These are phyloP conservation scores for Cyanistes caeruleus DNA, from an alignment of 2,113 vertebrate species.

Conservation along the genomic window DNA sequence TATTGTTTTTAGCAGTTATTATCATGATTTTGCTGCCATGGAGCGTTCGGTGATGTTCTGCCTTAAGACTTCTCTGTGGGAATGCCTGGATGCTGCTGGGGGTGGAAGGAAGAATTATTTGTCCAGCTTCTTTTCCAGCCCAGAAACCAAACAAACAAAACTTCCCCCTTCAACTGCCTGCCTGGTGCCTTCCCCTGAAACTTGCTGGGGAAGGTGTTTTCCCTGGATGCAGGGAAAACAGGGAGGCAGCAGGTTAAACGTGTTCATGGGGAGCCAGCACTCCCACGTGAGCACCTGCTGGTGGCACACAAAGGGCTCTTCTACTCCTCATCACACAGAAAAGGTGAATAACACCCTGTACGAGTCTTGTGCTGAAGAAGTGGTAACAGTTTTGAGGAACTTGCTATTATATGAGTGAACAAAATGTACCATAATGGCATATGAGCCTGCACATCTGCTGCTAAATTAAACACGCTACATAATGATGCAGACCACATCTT, in stretches of 20 bases:
- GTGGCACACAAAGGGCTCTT: constrained; percentile 37
- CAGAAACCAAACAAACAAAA: background rate
- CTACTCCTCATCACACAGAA: background rate
- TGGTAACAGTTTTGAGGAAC: constrained; percentile 23
- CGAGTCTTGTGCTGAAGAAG: background rate
- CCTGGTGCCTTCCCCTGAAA: background rate
- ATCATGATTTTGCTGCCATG: background rate
- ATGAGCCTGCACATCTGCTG: constrained; percentile 60
- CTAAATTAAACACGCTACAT: constrained; percentile 27
- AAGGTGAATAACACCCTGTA: constrained; percentile 1
- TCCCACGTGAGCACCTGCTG: constrained; percentile 44
- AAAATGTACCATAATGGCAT: constrained; percentile 46
- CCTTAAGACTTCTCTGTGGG: background rate
- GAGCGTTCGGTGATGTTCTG: background rate
- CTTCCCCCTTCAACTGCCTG: background rate
- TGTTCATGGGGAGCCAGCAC: background rate
- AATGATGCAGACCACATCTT: constrained; percentile 42
- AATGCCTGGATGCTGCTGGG: background rate
- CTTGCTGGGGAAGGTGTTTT: background rate
- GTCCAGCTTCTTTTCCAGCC: background rate
- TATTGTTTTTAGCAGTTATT: background rate
- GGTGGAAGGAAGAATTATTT: background rate
- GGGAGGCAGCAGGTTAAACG: background rate
- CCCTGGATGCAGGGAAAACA: background rate
- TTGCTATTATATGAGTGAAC: constrained; percentile 61